Percentiles rank a stretch among this genome's conserved stretches.
These are phyloP conservation scores for Amiota minor DNA, from an alignment of 2,888 invertebrate genomes.

Conservation along the genomic window DNA sequence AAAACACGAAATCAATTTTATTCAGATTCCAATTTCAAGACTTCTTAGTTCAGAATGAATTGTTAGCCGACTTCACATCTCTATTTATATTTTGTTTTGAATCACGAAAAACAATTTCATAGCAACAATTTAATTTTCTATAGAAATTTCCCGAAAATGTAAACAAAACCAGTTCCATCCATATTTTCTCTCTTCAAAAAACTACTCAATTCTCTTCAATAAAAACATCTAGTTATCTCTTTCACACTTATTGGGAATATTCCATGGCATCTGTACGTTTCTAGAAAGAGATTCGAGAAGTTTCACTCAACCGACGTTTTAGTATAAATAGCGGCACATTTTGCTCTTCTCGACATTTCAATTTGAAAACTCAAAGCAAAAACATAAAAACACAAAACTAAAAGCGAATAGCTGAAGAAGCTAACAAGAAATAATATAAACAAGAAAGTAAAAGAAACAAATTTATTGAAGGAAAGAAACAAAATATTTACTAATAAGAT, in stretches of 20 bases:
- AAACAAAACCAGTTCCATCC: neutral
- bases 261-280: constrained; percentile 32
- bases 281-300: constrained; percentile 48
- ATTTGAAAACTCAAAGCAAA: constrained; percentile 10
- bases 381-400: constrained; percentile 2
- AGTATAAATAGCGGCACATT: constrained; percentile 24
- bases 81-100: too few species aligned
- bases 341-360: constrained; percentile 20
- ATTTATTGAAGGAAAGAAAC: too few species aligned
- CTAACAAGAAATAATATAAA: neutral
- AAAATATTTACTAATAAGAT: neutral
- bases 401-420: constrained; percentile 20
- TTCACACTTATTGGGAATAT: constrained; percentile 20
- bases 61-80: too few species aligned
- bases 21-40: too few species aligned
- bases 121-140: neutral
- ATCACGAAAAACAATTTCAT: neutral
- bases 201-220: neutral
- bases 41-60: too few species aligned
- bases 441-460: neutral
- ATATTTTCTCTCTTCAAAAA: neutral
- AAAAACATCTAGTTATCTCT: neutral
- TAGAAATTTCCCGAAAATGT: neutral
- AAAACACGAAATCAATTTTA: too few species aligned
- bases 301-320: constrained; percentile 41